A percentile compares a stretch with the other conserved stretches of the same genome.
Evolutionary conservation across 2,888 invertebrate genomes (phyloP).

Genomic region (Trissoscelio sp.): DNA sequence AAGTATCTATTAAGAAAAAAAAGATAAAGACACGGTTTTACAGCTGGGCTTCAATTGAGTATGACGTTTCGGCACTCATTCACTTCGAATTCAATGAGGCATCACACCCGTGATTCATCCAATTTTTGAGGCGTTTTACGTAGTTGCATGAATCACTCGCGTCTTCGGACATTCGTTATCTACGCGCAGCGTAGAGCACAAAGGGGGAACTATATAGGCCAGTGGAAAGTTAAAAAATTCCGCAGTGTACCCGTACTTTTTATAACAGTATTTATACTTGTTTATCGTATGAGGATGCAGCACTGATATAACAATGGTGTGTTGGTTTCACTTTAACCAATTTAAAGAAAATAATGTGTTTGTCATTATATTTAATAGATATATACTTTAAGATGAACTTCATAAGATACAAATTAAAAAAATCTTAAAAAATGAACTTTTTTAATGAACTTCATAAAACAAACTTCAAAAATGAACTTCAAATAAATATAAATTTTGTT

Average conservation of each 20-base stretch:
- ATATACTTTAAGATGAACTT: too few species aligned
- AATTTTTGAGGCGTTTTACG: constrained; percentile 19
- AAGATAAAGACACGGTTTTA: constrained; percentile 11
- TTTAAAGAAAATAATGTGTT: too few species aligned
- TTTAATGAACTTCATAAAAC: too few species aligned
- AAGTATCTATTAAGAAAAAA: too few species aligned
- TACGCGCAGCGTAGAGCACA: background rate
- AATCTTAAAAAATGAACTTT: too few species aligned
- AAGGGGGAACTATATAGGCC: constrained; percentile 7
- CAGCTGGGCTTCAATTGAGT: constrained; percentile 8
- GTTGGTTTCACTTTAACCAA: constrained; percentile 7
- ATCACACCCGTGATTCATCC: constrained; percentile 17
- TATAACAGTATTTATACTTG: background rate
- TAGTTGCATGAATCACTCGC: constrained; percentile 10
- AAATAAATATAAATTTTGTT: too few species aligned
- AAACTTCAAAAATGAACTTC: too few species aligned
- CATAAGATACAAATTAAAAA: too few species aligned
- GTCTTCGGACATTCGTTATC: constrained; percentile 19
- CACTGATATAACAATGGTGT: background rate
- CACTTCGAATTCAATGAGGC: constrained; percentile 12
- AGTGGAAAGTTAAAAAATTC: constrained; percentile 10
- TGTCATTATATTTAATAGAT: too few species aligned
- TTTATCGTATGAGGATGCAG: constrained; percentile 12
- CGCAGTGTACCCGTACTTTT: background rate
- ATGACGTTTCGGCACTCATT: constrained; percentile 19